These are phyloP conservation scores for Molanna angustata DNA, from an alignment of 2,888 invertebrate genomes.

Conservation along the genomic window DNA sequence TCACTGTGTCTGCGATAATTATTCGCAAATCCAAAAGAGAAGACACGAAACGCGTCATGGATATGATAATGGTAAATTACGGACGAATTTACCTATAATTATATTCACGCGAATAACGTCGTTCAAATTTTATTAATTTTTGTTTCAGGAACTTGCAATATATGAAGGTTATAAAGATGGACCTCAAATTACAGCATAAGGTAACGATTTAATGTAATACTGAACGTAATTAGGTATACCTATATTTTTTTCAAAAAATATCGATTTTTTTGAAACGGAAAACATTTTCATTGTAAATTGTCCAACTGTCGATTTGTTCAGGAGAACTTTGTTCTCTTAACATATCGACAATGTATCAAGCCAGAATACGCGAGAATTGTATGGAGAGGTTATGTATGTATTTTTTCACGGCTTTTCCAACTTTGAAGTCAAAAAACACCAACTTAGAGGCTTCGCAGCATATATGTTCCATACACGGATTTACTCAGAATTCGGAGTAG, in stretches of 20 bases:
- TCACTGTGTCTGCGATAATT: constrained; percentile 10
- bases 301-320: too few species aligned
- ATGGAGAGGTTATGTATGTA: too few species aligned
- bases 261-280: not conserved
- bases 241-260: not conserved
- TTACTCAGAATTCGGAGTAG: too few species aligned
- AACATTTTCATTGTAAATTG: not conserved
- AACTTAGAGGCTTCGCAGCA: too few species aligned
- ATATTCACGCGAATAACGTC: not conserved
- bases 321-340: too few species aligned
- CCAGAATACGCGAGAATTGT: too few species aligned
- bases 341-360: too few species aligned
- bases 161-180: constrained; percentile 63
- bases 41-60: constrained; percentile 21
- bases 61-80: constrained; percentile 24
- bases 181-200: constrained; percentile 55
- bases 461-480: too few species aligned
- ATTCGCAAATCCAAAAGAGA: constrained; percentile 20
- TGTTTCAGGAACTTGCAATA: constrained; percentile 60
- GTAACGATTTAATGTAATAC: too few species aligned
- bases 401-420: too few species aligned
- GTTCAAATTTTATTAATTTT: not conserved
- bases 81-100: not conserved
- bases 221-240: not conserved
- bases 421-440: too few species aligned